Percentiles rank a stretch among this genome's conserved stretches.
These are phyloP conservation scores for Pungitius pungitius DNA, from an alignment of 2,113 vertebrate genomes.

Conservation along the genomic window DNA sequence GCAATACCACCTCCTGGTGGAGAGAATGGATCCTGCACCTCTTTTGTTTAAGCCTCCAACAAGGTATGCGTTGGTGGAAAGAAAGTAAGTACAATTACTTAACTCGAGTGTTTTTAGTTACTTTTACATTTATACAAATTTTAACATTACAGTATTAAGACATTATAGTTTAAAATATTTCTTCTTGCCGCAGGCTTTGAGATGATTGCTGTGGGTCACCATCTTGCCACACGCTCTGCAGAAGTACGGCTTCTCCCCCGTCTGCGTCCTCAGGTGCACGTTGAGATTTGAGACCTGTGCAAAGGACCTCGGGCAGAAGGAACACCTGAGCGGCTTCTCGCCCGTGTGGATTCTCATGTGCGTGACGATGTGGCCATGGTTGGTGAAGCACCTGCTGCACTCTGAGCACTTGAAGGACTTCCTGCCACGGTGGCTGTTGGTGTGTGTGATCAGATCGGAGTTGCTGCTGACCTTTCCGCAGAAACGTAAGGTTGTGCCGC, in stretches of 20 bases:
- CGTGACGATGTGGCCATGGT: no score
- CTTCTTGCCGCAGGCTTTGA: conserved; percentile 1
- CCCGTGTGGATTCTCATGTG: no score
- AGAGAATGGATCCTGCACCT: not conserved
- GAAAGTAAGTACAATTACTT: not conserved
- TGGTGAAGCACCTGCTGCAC: conserved; percentile 18
- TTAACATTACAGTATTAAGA: no score
- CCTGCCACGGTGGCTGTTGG: conserved; percentile 1
- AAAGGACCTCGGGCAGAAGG: no score
- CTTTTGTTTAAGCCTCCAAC: not conserved
- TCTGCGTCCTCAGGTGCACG: no score
- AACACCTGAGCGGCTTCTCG: no score
- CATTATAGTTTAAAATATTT: no score
- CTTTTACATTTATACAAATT: no score
- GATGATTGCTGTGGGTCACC: conserved; percentile 13
- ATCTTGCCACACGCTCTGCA: conserved; percentile 24
- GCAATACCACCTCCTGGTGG: conserved; percentile 3
- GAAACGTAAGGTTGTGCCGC: no score
- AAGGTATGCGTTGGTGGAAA: not conserved
- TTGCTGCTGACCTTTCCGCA: conserved; percentile 6
- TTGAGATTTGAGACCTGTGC: no score
- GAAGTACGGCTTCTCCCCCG: conserved; percentile 38
- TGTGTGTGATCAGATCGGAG: conserved; percentile 21
- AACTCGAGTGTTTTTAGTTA: not conserved
- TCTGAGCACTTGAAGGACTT: conserved; percentile 28